phyloP scores from a whole-genome alignment of 1,140 invertebrate species.

The Hycleus phaleratus region DNA sequence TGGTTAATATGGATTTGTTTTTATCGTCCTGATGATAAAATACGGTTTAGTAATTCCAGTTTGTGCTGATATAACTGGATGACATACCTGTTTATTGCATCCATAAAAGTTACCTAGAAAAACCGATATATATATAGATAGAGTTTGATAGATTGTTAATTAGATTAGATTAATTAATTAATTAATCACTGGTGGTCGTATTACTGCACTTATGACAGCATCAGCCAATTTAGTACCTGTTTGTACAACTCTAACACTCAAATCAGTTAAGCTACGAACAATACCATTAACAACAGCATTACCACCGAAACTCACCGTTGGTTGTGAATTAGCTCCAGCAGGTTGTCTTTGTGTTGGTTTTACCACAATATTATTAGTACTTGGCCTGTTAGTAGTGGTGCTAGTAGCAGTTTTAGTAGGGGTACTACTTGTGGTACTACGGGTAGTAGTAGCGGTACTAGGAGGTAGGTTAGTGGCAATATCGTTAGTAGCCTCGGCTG shows the following conservation, averaged over 20 bases:
- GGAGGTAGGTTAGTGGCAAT: constrained; percentile 3
- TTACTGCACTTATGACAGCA: constrained; percentile 17
- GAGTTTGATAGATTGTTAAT: constrained; percentile 2
- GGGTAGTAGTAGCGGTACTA: constrained; percentile 1
- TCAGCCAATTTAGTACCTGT: constrained; percentile 34
- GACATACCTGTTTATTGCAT: constrained; percentile 4
- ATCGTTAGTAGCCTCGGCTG: neutral
- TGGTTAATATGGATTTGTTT: neutral
- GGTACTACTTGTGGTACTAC: constrained; percentile 4
- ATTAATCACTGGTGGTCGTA: neutral
- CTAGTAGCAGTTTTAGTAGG: constrained; percentile 2
- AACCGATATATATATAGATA: constrained; percentile 2
- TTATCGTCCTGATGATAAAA: constrained; percentile 7
- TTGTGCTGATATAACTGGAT: constrained; percentile 10
- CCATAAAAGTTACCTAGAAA: constrained; percentile 11
- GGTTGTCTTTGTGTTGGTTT: constrained; percentile 3
- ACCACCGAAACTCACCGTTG: constrained; percentile 25
- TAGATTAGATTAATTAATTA: constrained; percentile 3
- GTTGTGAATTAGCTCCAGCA: constrained; percentile 12
- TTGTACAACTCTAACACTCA: constrained; percentile 31
- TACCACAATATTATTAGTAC: constrained; percentile 4
- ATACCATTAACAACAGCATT: constrained; percentile 26
- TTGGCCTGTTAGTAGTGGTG: constrained; percentile 2
- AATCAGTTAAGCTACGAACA: constrained; percentile 23
- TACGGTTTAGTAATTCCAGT: constrained; percentile 4